Conservation (phyloP, 2,888 invertebrate species). For the Anoplius nigerrimus region DNA sequence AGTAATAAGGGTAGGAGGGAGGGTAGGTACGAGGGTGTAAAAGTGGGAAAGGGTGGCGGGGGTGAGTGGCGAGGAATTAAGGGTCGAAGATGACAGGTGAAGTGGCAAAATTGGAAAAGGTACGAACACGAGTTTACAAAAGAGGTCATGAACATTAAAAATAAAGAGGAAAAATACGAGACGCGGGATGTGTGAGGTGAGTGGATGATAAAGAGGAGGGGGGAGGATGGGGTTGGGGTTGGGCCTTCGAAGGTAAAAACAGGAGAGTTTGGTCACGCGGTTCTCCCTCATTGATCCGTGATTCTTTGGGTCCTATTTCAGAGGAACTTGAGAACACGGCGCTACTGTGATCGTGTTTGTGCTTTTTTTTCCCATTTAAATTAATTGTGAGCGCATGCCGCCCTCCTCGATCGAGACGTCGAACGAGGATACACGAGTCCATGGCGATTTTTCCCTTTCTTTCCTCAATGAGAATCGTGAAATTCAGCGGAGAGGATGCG, state of each 20-base stretch:
- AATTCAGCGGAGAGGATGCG: conserved; percentile 29
- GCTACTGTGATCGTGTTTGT: conserved; percentile 40
- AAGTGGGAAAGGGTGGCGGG: not conserved
- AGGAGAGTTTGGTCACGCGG: conserved; percentile 43
- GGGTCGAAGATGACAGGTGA: not conserved
- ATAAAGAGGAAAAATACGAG: not conserved
- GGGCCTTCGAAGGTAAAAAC: conserved; percentile 18
- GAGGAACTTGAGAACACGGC: conserved; percentile 50
- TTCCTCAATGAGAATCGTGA: not conserved
- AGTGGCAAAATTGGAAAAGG: conserved; percentile 17
- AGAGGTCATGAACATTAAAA: conserved; percentile 15
- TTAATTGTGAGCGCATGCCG: too few relatives aligned
- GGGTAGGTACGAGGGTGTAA: conserved; percentile 26
- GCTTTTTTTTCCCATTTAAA: conserved; percentile 9
- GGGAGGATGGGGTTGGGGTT: conserved; percentile 17
- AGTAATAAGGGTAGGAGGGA: conserved; percentile 11
- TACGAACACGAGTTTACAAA: conserved; percentile 31
- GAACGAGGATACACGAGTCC: too few relatives aligned
- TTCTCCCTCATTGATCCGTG: conserved; percentile 37
- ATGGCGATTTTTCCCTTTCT: not conserved
- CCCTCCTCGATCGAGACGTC: not conserved
- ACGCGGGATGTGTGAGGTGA: conserved; percentile 6
- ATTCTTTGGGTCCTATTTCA: conserved; percentile 61
- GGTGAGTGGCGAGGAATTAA: not conserved
- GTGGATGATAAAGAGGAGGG: conserved; percentile 5